Evolutionary conservation across 2,113 vertebrate genomes (phyloP).

Genomic region (Brienomyrus longianalis): DNA sequence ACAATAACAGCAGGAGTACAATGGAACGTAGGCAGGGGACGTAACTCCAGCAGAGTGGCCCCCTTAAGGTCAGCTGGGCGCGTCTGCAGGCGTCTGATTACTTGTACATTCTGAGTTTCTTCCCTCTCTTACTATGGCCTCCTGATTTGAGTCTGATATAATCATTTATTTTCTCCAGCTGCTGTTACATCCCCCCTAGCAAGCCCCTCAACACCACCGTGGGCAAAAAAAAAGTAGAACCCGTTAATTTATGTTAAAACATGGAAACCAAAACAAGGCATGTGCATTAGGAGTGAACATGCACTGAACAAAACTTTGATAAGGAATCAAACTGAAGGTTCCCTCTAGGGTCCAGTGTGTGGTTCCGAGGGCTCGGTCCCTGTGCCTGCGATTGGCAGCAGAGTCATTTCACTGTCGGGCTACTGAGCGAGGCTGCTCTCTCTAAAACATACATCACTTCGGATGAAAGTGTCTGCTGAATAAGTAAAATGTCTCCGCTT

Average conservation of each 20-base stretch:
- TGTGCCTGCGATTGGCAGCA: background rate
- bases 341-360: background rate
- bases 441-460: background rate
- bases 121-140: background rate
- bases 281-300: background rate
- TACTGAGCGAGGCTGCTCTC: background rate
- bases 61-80: background rate
- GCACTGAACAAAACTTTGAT: background rate
- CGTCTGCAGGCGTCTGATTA: no score
- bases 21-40: background rate
- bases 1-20: background rate
- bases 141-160: background rate
- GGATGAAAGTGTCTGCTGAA: background rate
- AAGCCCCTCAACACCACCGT: background rate
- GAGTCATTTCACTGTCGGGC: background rate
- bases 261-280: background rate
- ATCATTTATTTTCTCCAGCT: conserved; percentile 5
- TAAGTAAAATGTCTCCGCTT: background rate
- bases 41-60: background rate
- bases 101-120: background rate
- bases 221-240: background rate
- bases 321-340: background rate
- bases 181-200: background rate
- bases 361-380: background rate
- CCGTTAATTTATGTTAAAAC: background rate